A percentile compares a stretch with the other conserved stretches of the same genome.
These are phyloP conservation scores for Ailuropoda melanoleuca DNA, from an alignment of 2,113 vertebrate species.

Conservation along the genomic window DNA sequence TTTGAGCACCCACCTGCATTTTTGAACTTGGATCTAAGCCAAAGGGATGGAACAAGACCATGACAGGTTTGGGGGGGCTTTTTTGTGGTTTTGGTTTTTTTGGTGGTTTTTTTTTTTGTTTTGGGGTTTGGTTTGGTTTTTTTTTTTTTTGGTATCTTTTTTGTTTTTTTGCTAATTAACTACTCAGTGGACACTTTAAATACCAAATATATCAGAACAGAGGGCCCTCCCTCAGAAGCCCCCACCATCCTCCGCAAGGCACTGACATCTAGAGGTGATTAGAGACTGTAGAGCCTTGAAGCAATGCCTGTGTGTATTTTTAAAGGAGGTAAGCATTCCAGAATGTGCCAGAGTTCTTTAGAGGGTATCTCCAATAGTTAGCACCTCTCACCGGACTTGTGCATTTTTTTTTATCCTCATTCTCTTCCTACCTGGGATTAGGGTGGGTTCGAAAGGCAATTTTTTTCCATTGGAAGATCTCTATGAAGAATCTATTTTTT, in stretches of 20 bases:
- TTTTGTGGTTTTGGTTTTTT: neutral
- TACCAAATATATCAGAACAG: neutral
- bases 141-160: neutral
- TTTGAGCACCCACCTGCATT: conserved; percentile 38
- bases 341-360: neutral
- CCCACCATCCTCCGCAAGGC: neutral
- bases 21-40: conserved; percentile 45
- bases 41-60: neutral
- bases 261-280: neutral
- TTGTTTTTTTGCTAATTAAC: neutral
- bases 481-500: neutral
- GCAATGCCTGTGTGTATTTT: neutral
- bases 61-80: neutral
- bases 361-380: neutral
- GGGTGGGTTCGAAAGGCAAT: neutral
- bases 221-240: neutral
- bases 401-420: neutral
- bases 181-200: conserved; percentile 22
- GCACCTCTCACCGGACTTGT: neutral
- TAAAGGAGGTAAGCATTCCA: conserved; percentile 9
- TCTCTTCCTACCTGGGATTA: neutral
- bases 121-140: neutral
- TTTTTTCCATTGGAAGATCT: neutral
- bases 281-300: neutral
- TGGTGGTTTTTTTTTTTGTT: neutral